Evolutionary conservation across 1,140 invertebrate species (phyloP).

Genomic region (Branchinecta lindahli): DNA sequence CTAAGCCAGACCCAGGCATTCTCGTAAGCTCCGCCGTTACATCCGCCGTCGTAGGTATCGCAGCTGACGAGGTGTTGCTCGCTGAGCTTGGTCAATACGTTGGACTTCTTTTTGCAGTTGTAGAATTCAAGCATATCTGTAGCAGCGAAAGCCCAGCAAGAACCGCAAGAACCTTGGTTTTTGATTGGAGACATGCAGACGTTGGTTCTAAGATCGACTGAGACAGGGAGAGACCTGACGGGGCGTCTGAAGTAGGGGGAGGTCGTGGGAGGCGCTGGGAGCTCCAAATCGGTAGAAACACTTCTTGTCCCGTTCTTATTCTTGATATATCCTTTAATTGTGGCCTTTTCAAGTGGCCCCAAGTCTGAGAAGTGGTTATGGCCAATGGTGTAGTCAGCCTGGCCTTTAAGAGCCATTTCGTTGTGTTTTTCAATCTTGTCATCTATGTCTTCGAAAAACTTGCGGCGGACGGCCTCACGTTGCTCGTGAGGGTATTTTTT

Average conservation of each 20-base stretch:
- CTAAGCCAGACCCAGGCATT: background rate
- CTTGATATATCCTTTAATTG: background rate
- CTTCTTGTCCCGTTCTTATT: background rate
- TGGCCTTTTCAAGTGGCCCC: background rate
- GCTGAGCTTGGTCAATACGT: constrained; percentile 24
- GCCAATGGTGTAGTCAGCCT: background rate
- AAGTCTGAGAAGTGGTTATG: constrained; percentile 14
- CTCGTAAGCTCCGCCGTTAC: constrained; percentile 41
- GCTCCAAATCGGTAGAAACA: too few relatives aligned
- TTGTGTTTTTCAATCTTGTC: constrained; percentile 13
- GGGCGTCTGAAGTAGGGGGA: too few relatives aligned
- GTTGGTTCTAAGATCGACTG: constrained; percentile 11
- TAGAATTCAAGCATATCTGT: constrained; percentile 23
- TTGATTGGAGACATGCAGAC: constrained; percentile 16
- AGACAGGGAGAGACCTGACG: background rate
- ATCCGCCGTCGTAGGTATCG: constrained; percentile 44
- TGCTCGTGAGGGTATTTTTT: constrained; percentile 12
- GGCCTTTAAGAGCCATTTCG: background rate
- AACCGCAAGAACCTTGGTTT: constrained; percentile 29
- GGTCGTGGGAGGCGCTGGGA: too few relatives aligned
- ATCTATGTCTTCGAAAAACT: constrained; percentile 12
- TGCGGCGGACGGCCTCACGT: constrained; percentile 10
- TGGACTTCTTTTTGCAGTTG: constrained; percentile 19
- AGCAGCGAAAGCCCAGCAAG: constrained; percentile 32
- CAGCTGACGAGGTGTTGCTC: constrained; percentile 48